Evolutionary conservation across 2,113 vertebrate genomes (phyloP).

Genomic region (Stomatorhinus ivindoensis): DNA sequence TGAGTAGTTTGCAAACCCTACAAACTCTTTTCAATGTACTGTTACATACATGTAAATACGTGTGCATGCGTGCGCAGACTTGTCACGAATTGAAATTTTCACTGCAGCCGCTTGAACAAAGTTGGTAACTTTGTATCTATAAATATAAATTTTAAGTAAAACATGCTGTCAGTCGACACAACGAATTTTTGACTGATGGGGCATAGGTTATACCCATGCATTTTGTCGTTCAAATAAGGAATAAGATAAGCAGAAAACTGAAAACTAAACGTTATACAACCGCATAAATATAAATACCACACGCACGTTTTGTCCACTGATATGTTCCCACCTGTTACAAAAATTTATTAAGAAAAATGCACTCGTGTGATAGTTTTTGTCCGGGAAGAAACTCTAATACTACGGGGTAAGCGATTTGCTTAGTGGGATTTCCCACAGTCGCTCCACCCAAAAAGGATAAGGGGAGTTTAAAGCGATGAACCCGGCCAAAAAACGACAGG

Average conservation of each 20-base stretch:
- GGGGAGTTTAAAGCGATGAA: slow-evolving; percentile 46
- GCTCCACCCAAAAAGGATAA: slow-evolving; percentile 62
- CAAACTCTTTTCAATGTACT: neutral
- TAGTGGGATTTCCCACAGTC: slow-evolving; percentile 34
- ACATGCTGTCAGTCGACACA: neutral
- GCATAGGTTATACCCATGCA: neutral
- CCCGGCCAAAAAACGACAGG: slow-evolving; percentile 30
- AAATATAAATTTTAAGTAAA: neutral
- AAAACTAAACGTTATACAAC: neutral
- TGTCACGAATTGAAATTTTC: neutral
- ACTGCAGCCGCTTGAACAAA: neutral
- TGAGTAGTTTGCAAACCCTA: neutral
- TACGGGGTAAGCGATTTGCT: neutral
- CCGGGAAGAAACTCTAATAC: neutral
- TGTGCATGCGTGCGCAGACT: neutral
- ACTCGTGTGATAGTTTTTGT: neutral
- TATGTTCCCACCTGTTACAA: neutral
- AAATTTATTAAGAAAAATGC: neutral
- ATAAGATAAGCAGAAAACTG: neutral
- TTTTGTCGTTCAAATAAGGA: neutral
- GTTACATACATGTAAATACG: neutral
- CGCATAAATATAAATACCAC: neutral
- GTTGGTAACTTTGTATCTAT: neutral
- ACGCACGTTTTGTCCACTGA: neutral
- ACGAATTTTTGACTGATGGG: neutral